Conservation (phyloP, 2,797 vertebrate genomes). For the Fratercula arctica region DNA sequence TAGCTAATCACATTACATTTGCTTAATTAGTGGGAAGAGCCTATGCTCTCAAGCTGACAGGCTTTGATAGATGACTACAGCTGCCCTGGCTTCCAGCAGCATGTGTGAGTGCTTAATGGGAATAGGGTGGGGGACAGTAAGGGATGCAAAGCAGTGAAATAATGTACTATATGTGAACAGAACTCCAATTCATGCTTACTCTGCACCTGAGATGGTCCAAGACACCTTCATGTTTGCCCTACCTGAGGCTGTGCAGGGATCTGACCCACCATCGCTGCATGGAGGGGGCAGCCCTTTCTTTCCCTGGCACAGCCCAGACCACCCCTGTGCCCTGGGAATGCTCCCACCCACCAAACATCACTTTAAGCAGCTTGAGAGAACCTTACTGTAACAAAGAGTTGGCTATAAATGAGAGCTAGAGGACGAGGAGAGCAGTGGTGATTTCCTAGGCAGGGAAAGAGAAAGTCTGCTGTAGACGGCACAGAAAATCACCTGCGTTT, state of each 20-base stretch:
- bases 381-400: neutral
- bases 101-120: constrained; percentile 15
- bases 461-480: neutral
- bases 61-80: constrained; percentile 58
- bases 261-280: accelerated
- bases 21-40: constrained; percentile 64
- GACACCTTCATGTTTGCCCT: neutral
- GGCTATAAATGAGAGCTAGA: neutral
- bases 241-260: neutral
- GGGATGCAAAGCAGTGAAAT: neutral
- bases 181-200: neutral
- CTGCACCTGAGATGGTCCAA: neutral
- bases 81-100: constrained; percentile 52
- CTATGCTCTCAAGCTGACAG: constrained; percentile 43
- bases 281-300: neutral
- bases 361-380: neutral
- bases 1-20: constrained; percentile 63
- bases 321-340: neutral
- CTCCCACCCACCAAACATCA: neutral
- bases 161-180: accelerated
- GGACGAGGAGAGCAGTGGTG: neutral
- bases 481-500: neutral
- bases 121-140: neutral
- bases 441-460: neutral
- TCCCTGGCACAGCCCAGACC: neutral